Conservation (phyloP, 2,113 vertebrate genomes). For the Indicator indicator region DNA sequence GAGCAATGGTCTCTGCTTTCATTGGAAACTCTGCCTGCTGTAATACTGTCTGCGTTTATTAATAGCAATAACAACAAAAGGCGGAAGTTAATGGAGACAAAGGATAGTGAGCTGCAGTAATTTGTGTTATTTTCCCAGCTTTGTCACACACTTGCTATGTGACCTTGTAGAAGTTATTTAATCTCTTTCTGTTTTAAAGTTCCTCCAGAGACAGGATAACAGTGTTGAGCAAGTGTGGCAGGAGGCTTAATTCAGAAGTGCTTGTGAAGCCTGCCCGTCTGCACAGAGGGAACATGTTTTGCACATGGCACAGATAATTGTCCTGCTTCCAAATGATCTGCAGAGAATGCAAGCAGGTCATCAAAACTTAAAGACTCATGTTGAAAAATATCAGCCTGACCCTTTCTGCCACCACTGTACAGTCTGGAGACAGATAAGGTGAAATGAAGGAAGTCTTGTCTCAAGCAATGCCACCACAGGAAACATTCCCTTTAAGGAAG, state of each 20-base stretch:
- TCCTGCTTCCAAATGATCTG: background rate
- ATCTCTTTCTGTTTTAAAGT: constrained; percentile 4
- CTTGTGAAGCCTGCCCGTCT: background rate
- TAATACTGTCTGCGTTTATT: background rate
- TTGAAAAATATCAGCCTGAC: background rate
- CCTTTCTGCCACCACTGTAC: background rate
- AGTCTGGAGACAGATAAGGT: background rate
- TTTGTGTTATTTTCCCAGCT: constrained; percentile 32
- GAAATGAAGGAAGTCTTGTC: constrained; percentile 22
- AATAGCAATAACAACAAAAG: constrained; percentile 43
- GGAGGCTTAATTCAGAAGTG: background rate
- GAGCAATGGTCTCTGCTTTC: background rate
- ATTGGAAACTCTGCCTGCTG: background rate
- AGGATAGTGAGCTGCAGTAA: constrained; percentile 4
- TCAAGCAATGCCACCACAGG: background rate
- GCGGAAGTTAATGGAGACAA: constrained; percentile 34
- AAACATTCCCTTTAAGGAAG: background rate
- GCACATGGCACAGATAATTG: background rate
- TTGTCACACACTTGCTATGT: constrained; percentile 28
- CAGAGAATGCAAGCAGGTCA: background rate
- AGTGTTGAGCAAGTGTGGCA: background rate
- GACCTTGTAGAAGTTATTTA: constrained; percentile 48
- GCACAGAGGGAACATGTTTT: background rate
- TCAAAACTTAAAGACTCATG: background rate
- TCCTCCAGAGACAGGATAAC: background rate